Evolutionary conservation across 2,888 invertebrate species (phyloP).

Genomic region (Epinotia ramella): DNA sequence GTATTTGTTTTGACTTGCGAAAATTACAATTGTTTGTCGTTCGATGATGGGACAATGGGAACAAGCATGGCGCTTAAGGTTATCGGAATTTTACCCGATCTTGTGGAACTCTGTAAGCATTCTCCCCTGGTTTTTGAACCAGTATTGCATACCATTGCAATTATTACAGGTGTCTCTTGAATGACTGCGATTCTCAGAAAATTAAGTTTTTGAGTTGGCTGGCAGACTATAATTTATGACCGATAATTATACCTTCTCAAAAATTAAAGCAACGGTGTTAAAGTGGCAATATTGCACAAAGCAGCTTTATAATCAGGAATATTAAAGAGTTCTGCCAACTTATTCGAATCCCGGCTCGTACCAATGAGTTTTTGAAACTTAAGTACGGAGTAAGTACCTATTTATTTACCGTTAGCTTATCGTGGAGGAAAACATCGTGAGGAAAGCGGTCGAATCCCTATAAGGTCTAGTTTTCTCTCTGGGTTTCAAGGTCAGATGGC

Average conservation of each 20-base stretch:
- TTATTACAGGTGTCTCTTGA: slow-evolving; percentile 12
- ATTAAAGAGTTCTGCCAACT: no score
- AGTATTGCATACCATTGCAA: not conserved
- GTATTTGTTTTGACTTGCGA: not conserved
- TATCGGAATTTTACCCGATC: slow-evolving; percentile 34
- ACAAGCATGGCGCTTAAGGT: slow-evolving; percentile 33
- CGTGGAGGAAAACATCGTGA: no score
- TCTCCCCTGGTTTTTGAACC: slow-evolving; percentile 24
- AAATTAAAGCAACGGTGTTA: not conserved
- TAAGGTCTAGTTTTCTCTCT: no score
- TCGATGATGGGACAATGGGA: slow-evolving; percentile 18
- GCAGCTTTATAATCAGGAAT: no score
- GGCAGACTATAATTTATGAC: not conserved
- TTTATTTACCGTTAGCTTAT: no score
- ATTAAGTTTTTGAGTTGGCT: not conserved
- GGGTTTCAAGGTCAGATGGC: no score
- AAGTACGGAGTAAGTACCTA: no score
- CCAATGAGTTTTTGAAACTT: no score
- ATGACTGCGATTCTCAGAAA: not conserved
- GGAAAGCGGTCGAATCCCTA: no score
- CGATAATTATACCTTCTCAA: not conserved
- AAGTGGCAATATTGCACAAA: not conserved
- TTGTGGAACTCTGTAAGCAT: slow-evolving; percentile 12
- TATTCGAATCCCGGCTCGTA: no score
- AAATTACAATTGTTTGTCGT: not conserved